Base-by-base conservation (phyloP, 2,888 invertebrate species). In the Spialia ferax region DNA sequence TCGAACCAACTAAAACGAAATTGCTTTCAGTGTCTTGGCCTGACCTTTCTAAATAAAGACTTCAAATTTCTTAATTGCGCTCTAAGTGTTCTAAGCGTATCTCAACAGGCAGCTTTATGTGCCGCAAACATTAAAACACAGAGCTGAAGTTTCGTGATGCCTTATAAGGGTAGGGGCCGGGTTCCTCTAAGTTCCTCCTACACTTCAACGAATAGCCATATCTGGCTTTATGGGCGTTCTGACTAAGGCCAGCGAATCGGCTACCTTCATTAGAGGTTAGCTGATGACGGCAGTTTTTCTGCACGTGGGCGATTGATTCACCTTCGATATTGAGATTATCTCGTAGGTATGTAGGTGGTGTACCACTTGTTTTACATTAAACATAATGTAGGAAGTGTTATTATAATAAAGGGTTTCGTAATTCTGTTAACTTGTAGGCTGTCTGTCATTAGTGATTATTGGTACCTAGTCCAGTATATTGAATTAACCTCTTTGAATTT, bases 141-240 rank as follows among this genome's bases (percentile, higher is more conserved):
- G 61, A 55, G 61, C 61, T 61, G 55, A 61, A 61, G 67, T 67
- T 67, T 61, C 8, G 55, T 64, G 64, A 74, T 68, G 68, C 91
- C 88, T 77, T 86, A 85, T 82, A 86, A 85, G 87, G 88, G 75
- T 77, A 82, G 79, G 83, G 84, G 86, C 82, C 82, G 83, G 80
- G 84, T 82, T 75, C 81, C 66, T 72, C 83, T 85, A 84, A 85
- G 80, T 85, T 84, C 87, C 85, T 81, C 92, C 91, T 88, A 91
- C 91, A 84, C 88, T 75, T 73, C 70, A 67, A 87, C 87, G 84
- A 91, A 92, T 91, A 87, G 89, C 93, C 91, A 89, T 92, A 91
- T 88, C 83, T 79, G 91, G 85, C 85, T 80, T 81, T 82, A 88
- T 87, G 88, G 89, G 88, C 89, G 91, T 88, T 83, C 84, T 87